Conservation (phyloP, 2,888 invertebrate genomes). For the Ochropleura leucogaster region DNA sequence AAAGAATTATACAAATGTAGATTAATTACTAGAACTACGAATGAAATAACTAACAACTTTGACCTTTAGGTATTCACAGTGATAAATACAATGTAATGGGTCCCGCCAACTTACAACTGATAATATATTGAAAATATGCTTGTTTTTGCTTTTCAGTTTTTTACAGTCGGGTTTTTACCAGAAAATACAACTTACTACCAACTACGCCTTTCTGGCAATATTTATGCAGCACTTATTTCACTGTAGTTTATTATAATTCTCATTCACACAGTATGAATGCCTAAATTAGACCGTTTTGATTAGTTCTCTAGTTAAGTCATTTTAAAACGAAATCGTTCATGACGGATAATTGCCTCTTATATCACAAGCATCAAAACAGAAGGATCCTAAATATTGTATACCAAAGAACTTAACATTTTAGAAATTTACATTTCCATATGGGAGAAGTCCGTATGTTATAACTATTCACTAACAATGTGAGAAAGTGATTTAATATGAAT, state of each 20-base stretch:
- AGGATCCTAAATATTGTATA: slow-evolving; percentile 17
- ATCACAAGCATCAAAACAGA: not conserved
- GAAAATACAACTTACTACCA: too few relatives aligned
- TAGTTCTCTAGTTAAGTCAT: not conserved
- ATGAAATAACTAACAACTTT: not conserved
- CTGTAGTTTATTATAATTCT: too few relatives aligned
- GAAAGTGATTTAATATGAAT: slow-evolving; percentile 70
- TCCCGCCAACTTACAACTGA: too few relatives aligned
- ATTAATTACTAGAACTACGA: not conserved
- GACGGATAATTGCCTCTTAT: slow-evolving; percentile 13
- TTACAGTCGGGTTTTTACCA: too few relatives aligned
- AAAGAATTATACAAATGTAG: not conserved
- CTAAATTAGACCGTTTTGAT: not conserved
- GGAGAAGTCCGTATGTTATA: slow-evolving; percentile 44
- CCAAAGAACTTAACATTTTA: slow-evolving; percentile 51
- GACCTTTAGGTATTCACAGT: not conserved
- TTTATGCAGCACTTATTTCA: too few relatives aligned
- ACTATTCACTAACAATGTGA: slow-evolving; percentile 59
- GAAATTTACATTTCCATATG: slow-evolving; percentile 65
- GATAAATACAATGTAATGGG: too few relatives aligned
- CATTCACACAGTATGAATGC: too few relatives aligned
- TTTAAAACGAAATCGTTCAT: not conserved
- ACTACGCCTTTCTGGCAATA: too few relatives aligned
- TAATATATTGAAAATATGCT: too few relatives aligned
- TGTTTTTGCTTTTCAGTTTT: too few relatives aligned